A percentile compares a stretch with the other conserved stretches of the same genome.
These are phyloP conservation scores for Bombycilla garrulus DNA, from an alignment of 2,113 vertebrate species.

Conservation along the genomic window DNA sequence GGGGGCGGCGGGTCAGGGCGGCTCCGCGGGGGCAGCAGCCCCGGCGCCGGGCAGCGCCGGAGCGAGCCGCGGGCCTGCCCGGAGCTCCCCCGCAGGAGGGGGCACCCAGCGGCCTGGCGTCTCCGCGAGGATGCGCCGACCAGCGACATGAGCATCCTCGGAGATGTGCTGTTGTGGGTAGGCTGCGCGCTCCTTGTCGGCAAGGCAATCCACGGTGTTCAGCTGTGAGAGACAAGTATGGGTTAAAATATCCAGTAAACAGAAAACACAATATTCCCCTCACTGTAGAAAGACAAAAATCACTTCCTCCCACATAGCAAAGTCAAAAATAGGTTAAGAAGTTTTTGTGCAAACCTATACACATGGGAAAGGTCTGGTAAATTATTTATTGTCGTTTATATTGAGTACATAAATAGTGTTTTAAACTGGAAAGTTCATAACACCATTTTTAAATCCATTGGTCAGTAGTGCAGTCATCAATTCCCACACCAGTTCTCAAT, in stretches of 20 bases:
- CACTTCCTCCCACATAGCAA: not conserved
- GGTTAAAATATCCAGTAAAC: not conserved
- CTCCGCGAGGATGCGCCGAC: not conserved
- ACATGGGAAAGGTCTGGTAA: not conserved
- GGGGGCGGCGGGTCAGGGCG: not conserved
- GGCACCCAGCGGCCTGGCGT: not conserved
- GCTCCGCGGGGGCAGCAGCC: not conserved
- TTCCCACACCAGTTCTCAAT: not conserved
- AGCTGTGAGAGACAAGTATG: not conserved
- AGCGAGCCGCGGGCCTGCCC: not conserved
- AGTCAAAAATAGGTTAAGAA: not conserved
- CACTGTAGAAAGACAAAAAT: not conserved
- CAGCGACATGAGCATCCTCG: not conserved
- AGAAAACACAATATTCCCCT: not conserved
- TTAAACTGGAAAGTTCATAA: not conserved
- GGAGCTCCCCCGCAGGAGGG: not conserved
- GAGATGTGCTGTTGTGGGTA: fast-evolving
- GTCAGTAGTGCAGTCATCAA: not conserved
- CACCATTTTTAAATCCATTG: not conserved
- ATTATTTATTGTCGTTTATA: not conserved
- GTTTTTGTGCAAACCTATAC: not conserved
- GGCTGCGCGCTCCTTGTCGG: not conserved
- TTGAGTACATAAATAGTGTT: not conserved
- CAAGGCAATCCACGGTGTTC: not conserved
- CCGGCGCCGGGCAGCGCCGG: not conserved